A percentile compares a stretch with the other conserved stretches of the same genome.
These are phyloP conservation scores for Plebejus argus DNA, from an alignment of 2,888 invertebrate genomes.

Conservation along the genomic window DNA sequence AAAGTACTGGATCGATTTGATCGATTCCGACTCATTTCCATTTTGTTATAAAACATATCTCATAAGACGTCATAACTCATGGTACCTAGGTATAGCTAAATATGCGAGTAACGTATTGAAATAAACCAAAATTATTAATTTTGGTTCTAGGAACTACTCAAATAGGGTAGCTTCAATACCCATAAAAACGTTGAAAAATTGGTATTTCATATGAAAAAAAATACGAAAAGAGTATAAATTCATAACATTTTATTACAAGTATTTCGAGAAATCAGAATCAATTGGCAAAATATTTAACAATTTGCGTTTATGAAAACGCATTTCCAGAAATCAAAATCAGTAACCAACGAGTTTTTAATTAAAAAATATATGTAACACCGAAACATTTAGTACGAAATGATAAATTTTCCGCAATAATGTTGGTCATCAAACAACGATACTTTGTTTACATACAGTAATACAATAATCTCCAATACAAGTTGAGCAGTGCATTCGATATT, in stretches of 20 bases:
- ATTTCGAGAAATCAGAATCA: not conserved
- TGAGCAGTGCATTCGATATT: not conserved
- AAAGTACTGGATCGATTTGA: too few relatives aligned
- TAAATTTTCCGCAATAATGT: not conserved
- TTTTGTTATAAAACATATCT: too few relatives aligned
- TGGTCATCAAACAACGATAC: not conserved
- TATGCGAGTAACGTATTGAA: too few relatives aligned
- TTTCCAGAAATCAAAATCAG: not conserved
- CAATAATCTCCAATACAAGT: conserved; percentile 11
- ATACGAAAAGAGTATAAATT: not conserved
- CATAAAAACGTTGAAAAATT: not conserved
- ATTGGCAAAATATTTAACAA: not conserved
- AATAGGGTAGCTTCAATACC: not conserved
- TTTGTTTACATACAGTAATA: not conserved
- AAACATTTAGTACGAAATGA: not conserved
- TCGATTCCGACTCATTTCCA: too few relatives aligned
- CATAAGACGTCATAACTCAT: too few relatives aligned
- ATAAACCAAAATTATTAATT: not conserved
- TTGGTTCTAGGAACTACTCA: not conserved
- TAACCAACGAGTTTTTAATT: not conserved
- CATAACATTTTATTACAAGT: not conserved
- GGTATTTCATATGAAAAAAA: not conserved
- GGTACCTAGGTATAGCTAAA: too few relatives aligned
- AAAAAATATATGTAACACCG: not conserved
- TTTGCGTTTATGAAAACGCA: not conserved